Conservation (phyloP, 2,797 vertebrate species). For the Ibycter americanus region DNA sequence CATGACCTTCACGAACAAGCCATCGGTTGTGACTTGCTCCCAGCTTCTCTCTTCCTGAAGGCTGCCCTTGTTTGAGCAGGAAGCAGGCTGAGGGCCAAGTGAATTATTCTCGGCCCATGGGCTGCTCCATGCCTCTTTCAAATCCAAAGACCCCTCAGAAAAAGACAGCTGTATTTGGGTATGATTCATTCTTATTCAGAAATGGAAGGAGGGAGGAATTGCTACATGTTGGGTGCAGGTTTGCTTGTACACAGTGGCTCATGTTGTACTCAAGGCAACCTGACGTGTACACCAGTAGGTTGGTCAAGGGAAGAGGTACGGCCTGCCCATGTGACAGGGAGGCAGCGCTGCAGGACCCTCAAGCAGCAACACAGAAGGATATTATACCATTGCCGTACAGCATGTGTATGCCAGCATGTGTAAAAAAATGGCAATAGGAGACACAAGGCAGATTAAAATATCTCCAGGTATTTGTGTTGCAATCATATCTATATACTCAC, state of each 20-base stretch:
- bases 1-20: neutral
- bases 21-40: neutral
- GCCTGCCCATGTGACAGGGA: rapidly evolving
- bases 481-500: neutral
- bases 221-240: rapidly evolving
- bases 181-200: neutral
- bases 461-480: neutral
- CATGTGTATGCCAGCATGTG: rapidly evolving
- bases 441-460: neutral
- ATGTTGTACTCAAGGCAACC: neutral
- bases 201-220: rapidly evolving
- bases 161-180: neutral
- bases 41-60: neutral
- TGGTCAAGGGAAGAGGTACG: neutral
- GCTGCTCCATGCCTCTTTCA: neutral
- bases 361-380: neutral
- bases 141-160: neutral
- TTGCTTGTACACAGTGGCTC: neutral
- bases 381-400: rapidly evolving
- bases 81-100: neutral
- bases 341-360: neutral
- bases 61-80: neutral
- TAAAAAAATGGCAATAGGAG: neutral
- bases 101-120: neutral
- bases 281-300: rapidly evolving